These are phyloP conservation scores for Cantharis rustica DNA, from an alignment of 2,888 invertebrate species.

Conservation along the genomic window DNA sequence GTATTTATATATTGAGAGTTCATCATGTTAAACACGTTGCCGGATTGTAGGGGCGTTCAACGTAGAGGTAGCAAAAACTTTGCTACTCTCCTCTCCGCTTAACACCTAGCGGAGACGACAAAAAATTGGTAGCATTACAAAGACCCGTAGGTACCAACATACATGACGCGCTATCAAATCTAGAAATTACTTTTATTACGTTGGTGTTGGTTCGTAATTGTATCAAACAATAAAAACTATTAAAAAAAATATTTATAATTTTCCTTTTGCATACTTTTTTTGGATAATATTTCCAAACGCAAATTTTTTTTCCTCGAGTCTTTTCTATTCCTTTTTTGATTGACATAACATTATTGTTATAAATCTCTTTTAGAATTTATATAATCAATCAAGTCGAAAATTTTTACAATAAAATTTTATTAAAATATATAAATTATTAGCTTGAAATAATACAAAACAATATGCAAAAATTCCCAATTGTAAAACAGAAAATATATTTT, in stretches of 20 bases:
- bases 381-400: background rate
- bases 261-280: background rate
- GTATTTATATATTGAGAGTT: too few relatives aligned
- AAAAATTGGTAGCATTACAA: background rate
- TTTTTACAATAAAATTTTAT: background rate
- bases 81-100: background rate
- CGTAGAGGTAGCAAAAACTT: background rate
- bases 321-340: background rate
- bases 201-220: background rate
- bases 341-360: background rate
- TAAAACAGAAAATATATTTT: background rate
- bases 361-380: background rate
- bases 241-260: background rate
- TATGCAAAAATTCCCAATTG: too few relatives aligned
- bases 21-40: background rate
- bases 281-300: background rate
- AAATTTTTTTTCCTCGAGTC: background rate
- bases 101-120: background rate
- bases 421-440: background rate
- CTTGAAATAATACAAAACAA: background rate
- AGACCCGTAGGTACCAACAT: background rate
- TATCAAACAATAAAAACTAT: background rate
- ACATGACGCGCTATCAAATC: too few relatives aligned
- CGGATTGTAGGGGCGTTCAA: background rate
- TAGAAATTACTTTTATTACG: background rate